Evolutionary conservation across 2,888 invertebrate species (phyloP), one percentile per base, ranked within the genome.

Genomic region (Tetragonula carbonaria): DNA sequence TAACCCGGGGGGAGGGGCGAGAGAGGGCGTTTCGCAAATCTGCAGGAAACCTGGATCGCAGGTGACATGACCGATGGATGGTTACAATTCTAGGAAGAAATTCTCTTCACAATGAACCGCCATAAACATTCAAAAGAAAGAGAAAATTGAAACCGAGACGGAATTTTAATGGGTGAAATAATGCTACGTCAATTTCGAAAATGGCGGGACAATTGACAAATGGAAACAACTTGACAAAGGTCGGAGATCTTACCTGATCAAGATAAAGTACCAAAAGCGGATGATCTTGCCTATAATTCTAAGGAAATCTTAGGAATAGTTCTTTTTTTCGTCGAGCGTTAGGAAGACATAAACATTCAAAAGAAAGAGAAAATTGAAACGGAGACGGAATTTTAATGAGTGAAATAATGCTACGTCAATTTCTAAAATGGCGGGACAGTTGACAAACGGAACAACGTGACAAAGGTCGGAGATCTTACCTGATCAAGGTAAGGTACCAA

Each of bases 1-100:
- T 62, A 68, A 66, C 67, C 33, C 18, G 71, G 38, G 74, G 87
- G 28, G 28, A 2, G 28, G 28, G 28, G 23, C 23, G 23, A 23
- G 23, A 23, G 28, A 28, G 28, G 28, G 86, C 78, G 84, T 80
- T 77, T 85, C 79, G 66, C 55, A 80, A 80, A 75, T 68, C 68
- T 73, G 74, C 78, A 68, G 76, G 45, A 78, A 2, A 82, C 67
- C 80, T 79, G 59, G 65, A 33, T 66, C 38, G 72, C 21, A 57
- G 33, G 33, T 53, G 59, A 74, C 70, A 45, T 5, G 62, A 67
- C 72, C 33, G 33, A 33, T 33, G 33, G 66, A 71, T 74, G 38
- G 79, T 55, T 82, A 23, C 51, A 78, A 38, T 74, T 28, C 28
- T 28, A 28, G 28, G 28, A 28, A 28, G 28, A 2, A 28, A 57